These are phyloP conservation scores for Shinisaurus crocodilurus DNA, from an alignment of 2,113 vertebrate genomes.

Conservation along the genomic window DNA sequence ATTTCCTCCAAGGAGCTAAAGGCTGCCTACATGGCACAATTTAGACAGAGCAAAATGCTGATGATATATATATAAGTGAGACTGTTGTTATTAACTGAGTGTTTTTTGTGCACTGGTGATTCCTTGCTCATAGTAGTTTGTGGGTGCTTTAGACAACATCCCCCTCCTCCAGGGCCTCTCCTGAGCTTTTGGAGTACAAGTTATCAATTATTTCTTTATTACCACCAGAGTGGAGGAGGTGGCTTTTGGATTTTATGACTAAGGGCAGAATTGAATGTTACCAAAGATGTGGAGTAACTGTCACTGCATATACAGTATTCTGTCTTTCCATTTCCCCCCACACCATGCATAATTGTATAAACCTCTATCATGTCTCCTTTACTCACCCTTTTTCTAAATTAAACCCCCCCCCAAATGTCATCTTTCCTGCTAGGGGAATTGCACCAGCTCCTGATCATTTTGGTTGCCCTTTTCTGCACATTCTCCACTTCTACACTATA, in stretches of 20 bases:
- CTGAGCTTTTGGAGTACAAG: neutral
- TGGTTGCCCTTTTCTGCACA: neutral
- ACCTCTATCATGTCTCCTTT: neutral
- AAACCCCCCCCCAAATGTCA: neutral
- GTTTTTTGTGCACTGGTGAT: neutral
- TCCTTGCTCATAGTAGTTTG: too few relatives aligned
- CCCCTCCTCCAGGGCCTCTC: too few relatives aligned
- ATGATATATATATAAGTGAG: neutral
- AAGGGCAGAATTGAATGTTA: neutral
- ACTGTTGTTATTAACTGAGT: neutral
- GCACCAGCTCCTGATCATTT: neutral
- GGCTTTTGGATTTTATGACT: neutral
- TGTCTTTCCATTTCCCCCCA: neutral
- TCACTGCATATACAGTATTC: neutral
- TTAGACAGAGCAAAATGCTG: neutral
- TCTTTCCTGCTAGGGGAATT: neutral
- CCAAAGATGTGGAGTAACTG: neutral
- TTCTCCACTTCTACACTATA: neutral
- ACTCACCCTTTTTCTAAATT: neutral
- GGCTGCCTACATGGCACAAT: too few relatives aligned
- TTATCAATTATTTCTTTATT: neutral
- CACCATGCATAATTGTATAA: neutral
- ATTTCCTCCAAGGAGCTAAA: neutral
- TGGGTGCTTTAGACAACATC: too few relatives aligned
- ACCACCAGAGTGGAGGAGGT: neutral